These are phyloP conservation scores for Ditylenchus weischeri DNA, from an alignment of 2,888 invertebrate species.

Conservation along the genomic window DNA sequence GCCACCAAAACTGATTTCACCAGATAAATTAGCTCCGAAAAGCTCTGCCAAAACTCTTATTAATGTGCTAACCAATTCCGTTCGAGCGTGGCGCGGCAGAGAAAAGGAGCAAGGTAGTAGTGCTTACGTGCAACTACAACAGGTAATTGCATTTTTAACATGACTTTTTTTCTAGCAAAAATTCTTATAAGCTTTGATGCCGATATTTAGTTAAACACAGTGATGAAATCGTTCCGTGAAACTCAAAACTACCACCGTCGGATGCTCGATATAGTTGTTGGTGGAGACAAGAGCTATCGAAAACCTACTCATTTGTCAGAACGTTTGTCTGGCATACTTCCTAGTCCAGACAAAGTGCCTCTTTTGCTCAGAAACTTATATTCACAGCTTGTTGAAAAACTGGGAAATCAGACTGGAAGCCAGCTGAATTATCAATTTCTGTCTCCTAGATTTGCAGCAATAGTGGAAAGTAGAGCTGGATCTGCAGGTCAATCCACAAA, in stretches of 20 bases:
- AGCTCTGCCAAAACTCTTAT: slow-evolving; percentile 14
- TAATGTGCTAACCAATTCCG: slow-evolving; percentile 21
- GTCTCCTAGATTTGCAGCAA: slow-evolving; percentile 43
- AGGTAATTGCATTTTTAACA: slow-evolving; percentile 1
- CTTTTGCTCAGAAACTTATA: slow-evolving; percentile 28
- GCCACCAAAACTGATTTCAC: neutral
- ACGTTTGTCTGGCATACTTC: slow-evolving; percentile 34
- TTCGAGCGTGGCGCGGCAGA: slow-evolving; percentile 6
- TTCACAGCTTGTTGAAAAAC: slow-evolving; percentile 37
- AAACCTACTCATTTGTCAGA: slow-evolving; percentile 28
- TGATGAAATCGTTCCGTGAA: slow-evolving; percentile 17
- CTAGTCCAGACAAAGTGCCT: slow-evolving; percentile 26
- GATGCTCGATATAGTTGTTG: slow-evolving; percentile 46
- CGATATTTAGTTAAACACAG: slow-evolving; percentile 37
- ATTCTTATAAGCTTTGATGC: too few species aligned
- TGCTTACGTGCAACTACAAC: slow-evolving; percentile 16
- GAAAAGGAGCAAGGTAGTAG: slow-evolving; percentile 10
- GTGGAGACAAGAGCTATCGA: slow-evolving; percentile 32
- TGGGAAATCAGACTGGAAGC: slow-evolving; percentile 38
- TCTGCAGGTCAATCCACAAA: slow-evolving; percentile 19
- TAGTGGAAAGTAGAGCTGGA: slow-evolving; percentile 39
- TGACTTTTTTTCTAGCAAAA: too few species aligned
- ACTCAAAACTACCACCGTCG: slow-evolving; percentile 23
- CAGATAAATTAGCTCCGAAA: slow-evolving; percentile 19
- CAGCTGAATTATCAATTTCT: slow-evolving; percentile 40